Base-by-base conservation (phyloP, 2,797 vertebrate genomes). In the Pyrocephalus nanus region DNA sequence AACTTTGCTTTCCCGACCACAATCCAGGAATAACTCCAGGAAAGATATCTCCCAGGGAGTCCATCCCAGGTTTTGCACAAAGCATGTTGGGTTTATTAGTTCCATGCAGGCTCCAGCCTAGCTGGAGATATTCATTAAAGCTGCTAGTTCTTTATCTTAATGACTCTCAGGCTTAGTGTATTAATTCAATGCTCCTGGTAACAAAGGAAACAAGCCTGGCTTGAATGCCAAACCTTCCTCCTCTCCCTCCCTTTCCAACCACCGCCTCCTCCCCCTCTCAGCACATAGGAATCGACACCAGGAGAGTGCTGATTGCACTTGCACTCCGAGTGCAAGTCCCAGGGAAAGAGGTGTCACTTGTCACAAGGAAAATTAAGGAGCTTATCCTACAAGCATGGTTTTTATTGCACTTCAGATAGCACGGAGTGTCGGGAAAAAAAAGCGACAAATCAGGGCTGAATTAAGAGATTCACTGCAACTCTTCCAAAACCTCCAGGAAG, bases 111-210 rank as follows among this genome's bases (percentile, higher is more conserved):
- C 92, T 91, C 90, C 87, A 96, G 95, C 95, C 92, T 96, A 94
- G 95, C 95, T 96, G 95, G 91, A 96, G 90, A 95, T 95, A 96
- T 92, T 96, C 95, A 97, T 97, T 96, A 97, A 93, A 96, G 87
- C 92, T 94, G 91, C 92, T 94, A 95, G 92, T 96, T 96, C 95
- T 96, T 96, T 97, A 97, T 96, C 95, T 95, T 95, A 97, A 97
- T 94, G 96, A 96, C 85, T 95, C 93, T 92, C 95, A 94, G 95
- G 95, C 95, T 93, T 93, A 96, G 76, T 66, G 87, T 88, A 93
- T 96, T 96, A 96, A 92, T 95, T 96, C 93, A 96, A 1, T 88
- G 92, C 90, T 96, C 90, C 70, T 92, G 67, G 85, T 96, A 97
- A 96, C 95, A 96, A 94, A 96, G 95, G 91, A 92, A 95, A 90